Conservation (phyloP, 1,140 invertebrate species). For the Drosophila gunungcola region DNA sequence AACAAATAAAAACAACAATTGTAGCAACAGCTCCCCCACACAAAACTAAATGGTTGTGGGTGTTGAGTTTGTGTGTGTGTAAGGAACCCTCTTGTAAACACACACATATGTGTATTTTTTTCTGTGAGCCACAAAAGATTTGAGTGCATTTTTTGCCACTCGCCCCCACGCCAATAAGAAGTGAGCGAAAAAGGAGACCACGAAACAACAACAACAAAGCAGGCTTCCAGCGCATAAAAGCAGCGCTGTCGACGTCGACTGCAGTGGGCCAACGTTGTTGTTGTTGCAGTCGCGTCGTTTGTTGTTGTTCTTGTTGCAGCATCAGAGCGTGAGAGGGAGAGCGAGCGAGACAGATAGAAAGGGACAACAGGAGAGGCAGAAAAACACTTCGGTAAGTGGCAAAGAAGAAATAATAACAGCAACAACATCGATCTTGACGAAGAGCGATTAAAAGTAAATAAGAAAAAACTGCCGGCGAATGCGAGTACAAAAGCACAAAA, state of each 20-base stretch:
- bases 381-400: slow-evolving; percentile 56
- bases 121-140: slow-evolving; percentile 16
- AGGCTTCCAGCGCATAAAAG: slow-evolving; percentile 21
- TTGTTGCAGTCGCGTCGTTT: slow-evolving; percentile 24
- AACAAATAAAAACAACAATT: slow-evolving; percentile 9
- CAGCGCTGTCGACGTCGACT: slow-evolving; percentile 44
- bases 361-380: slow-evolving; percentile 46
- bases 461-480: slow-evolving; percentile 64
- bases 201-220: slow-evolving; percentile 47
- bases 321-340: slow-evolving; percentile 19
- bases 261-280: slow-evolving; percentile 32
- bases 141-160: slow-evolving; percentile 28
- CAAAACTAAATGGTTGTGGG: slow-evolving; percentile 40
- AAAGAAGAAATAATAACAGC: slow-evolving; percentile 6
- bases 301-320: slow-evolving; percentile 54
- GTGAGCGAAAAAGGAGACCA: slow-evolving; percentile 32
- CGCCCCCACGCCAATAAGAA: slow-evolving; percentile 9
- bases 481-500: slow-evolving; percentile 42
- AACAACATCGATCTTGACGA: slow-evolving; percentile 29
- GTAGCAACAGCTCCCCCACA: slow-evolving; percentile 22
- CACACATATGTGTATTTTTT: slow-evolving; percentile 23
- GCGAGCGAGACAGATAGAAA: slow-evolving; percentile 20
- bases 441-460: slow-evolving; percentile 30
- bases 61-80: slow-evolving; percentile 34
- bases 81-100: slow-evolving; percentile 23